Base-by-base conservation (phyloP, 2,888 invertebrate genomes). In the Eubasilissa splendida region DNA sequence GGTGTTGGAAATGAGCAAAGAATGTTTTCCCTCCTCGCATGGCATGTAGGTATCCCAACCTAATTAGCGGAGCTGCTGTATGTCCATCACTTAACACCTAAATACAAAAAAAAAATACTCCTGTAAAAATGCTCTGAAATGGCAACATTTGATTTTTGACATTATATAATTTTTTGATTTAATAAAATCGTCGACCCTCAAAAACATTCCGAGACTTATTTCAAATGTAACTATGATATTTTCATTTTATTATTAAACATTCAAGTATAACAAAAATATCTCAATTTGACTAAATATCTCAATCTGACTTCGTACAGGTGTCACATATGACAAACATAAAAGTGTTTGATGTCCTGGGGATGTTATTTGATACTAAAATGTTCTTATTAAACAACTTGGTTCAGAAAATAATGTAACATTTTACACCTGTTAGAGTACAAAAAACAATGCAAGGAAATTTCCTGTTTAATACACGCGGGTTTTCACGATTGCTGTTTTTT, bases 11-110 rank as follows among this genome's bases (percentile, higher is more conserved):
- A 87, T 97, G 96, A 84, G 97, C 93, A 89, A 97, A 96, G 91
- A 95, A 96, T 56, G 96, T 95, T 75, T 93, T 94, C 70, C 96
- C 96, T 4, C 95, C 95, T 82, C 93, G 91, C 84, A 95, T 88
- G 54, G 96, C 94, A 87, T 96, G 96, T 80, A 96, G 91, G 85
- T 95, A 94, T 0, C 95, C 96, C 78, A 96, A 90, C 85, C 95
- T 91, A 81, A 96, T 93, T 66, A 95, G 88, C 14, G 97, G 97
- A 10, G 98, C 96, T 0, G 96, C 96, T 76, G 96, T 96, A 85
- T 98, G 95, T 0, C 97, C 97, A 87, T 98, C 98, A 86, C 97
- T 96, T 77, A 98, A 90, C 82, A 97, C 94, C 87, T 91, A 78
- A n/a, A n/a, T 53, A 79, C 4, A 58, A 58, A 58, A 58, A 58